Conservation (phyloP, 2,888 invertebrate species). For the Nymphalis urticae region DNA sequence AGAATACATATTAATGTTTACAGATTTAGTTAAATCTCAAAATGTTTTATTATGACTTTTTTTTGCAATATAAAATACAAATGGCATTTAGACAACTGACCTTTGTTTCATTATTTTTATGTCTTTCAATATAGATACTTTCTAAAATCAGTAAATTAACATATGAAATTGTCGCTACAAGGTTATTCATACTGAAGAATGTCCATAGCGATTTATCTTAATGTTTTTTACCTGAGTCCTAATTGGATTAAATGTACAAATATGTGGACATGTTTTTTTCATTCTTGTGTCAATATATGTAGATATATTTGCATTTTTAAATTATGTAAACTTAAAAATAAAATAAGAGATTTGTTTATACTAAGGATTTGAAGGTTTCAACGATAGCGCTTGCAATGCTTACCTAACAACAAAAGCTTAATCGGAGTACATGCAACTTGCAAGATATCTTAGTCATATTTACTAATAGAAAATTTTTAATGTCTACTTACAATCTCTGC, state of each 20-base stretch:
- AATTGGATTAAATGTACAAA: not conserved
- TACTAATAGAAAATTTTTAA: not conserved
- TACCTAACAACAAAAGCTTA: not conserved
- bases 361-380: not conserved
- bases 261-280: not conserved
- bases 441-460: not conserved
- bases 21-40: too few relatives aligned
- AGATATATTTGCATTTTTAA: not conserved
- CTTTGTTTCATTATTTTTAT: conserved; percentile 14
- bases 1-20: too few relatives aligned
- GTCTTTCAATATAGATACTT: conserved; percentile 14
- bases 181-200: not conserved
- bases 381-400: not conserved
- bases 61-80: conserved; percentile 1
- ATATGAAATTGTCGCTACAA: not conserved
- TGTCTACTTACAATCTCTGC: conserved; percentile 54
- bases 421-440: not conserved
- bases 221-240: too few relatives aligned
- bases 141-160: conserved; percentile 16
- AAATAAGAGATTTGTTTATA: conserved; percentile 8
- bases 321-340: not conserved
- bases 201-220: not conserved
- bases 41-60: too few relatives aligned
- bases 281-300: not conserved
- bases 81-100: conserved; percentile 3